phyloP scores from a whole-genome alignment of 2,113 vertebrate species.

The Hylia prasina region DNA sequence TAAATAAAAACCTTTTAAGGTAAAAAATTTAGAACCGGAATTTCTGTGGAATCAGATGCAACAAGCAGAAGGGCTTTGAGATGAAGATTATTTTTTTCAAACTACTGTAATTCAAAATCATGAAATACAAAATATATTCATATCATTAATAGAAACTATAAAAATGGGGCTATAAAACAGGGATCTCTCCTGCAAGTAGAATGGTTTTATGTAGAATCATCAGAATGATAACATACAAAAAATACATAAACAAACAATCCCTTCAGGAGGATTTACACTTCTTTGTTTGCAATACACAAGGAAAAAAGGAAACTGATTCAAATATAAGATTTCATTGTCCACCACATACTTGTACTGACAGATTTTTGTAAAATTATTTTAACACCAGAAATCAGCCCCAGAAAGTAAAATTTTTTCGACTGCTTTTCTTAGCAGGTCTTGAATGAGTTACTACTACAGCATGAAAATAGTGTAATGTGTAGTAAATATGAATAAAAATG shows the following conservation, averaged over 20 bases:
- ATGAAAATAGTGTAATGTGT: background rate
- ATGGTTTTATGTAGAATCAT: background rate
- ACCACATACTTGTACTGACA: background rate
- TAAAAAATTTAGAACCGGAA: background rate
- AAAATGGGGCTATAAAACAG: background rate
- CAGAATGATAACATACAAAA: background rate
- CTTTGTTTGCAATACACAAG: background rate
- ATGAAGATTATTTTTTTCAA: background rate
- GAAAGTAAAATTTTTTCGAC: background rate
- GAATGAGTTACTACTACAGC: background rate
- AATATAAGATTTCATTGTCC: background rate
- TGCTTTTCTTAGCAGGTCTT: background rate
- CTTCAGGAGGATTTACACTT: background rate
- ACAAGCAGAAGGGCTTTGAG: background rate
- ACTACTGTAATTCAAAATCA: background rate
- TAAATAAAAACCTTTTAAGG: background rate
- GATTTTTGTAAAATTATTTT: background rate
- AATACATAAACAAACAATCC: background rate
- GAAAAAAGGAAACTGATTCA: background rate
- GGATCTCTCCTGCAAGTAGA: background rate
- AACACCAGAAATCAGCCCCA: background rate
- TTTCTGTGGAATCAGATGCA: background rate
- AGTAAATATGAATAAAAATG: background rate
- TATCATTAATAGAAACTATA: background rate
- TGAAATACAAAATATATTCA: background rate